These are phyloP conservation scores for Xenentodon cancila DNA, from an alignment of 2,797 vertebrate genomes.

Conservation along the genomic window DNA sequence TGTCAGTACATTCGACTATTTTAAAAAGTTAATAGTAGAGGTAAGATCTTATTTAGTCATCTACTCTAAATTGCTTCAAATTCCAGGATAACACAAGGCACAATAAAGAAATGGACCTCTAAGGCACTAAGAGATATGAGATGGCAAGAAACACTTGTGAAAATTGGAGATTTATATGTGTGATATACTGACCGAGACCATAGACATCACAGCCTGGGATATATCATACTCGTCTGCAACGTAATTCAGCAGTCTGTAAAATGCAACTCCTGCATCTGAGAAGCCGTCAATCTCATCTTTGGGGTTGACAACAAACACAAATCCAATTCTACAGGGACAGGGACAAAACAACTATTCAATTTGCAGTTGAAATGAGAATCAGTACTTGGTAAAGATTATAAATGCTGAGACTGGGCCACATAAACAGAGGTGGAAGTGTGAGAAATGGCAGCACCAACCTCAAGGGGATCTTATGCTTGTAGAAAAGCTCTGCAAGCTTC, in stretches of 20 bases:
- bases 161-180: constrained; percentile 55
- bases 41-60: constrained; percentile 44
- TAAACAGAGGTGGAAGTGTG: constrained; percentile 36
- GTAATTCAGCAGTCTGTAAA: constrained; percentile 92
- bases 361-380: constrained; percentile 66
- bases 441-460: constrained; percentile 79
- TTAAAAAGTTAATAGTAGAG: constrained; percentile 38
- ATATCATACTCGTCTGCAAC: constrained; percentile 88
- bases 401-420: constrained; percentile 42
- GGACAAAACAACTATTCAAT: constrained; percentile 66
- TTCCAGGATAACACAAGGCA: constrained; percentile 25
- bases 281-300: constrained; percentile 88
- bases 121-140: constrained; percentile 35
- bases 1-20: constrained; percentile 53
- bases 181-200: constrained; percentile 86
- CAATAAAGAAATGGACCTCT: constrained; percentile 45
- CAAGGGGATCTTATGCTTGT: constrained; percentile 91
- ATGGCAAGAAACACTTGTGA: constrained; percentile 38
- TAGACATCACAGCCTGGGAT: constrained; percentile 87
- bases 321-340: constrained; percentile 88
- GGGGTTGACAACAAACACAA: constrained; percentile 92
- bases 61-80: constrained; percentile 41
- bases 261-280: constrained; percentile 88
- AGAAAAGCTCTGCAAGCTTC: constrained; percentile 90
- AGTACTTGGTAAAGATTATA: constrained; percentile 60